Conservation (phyloP, 2,888 invertebrate species). For the Zygogramma bicolorata region DNA sequence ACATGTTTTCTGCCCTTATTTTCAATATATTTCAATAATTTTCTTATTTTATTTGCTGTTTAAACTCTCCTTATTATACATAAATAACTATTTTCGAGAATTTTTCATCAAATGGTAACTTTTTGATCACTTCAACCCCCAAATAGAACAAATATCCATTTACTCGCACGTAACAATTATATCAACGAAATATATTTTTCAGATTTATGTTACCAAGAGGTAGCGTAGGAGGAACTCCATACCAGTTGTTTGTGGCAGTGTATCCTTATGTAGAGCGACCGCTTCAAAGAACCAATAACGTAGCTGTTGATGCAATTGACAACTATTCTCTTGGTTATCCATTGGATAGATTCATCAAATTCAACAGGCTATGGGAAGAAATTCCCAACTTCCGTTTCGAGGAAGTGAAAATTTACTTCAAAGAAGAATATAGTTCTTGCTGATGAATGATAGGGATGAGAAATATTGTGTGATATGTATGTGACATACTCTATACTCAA, state of each 20-base stretch:
- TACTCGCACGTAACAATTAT: background rate
- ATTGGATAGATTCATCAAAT: slow-evolving; percentile 76
- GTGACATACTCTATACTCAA: background rate
- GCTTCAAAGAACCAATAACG: background rate
- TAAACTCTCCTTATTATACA: no score
- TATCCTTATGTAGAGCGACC: slow-evolving; percentile 56
- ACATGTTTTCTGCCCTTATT: no score
- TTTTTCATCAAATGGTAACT: no score
- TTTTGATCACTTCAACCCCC: no score
- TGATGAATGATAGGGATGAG: background rate
- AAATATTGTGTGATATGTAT: background rate
- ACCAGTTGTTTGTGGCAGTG: slow-evolving; percentile 69
- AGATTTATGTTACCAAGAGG: slow-evolving; percentile 79
- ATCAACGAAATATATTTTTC: slow-evolving; percentile 19
- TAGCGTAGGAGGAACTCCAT: slow-evolving; percentile 72
- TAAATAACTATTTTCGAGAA: no score
- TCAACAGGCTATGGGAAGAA: slow-evolving; percentile 70
- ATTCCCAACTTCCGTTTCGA: slow-evolving; percentile 78
- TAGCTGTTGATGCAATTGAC: slow-evolving; percentile 67
- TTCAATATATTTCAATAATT: no score
- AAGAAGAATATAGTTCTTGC: slow-evolving; percentile 42
- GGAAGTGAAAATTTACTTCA: slow-evolving; percentile 76
- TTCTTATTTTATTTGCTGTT: no score
- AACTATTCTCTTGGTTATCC: slow-evolving; percentile 79
- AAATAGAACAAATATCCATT: background rate